A percentile compares a stretch with the other conserved stretches of the same genome.
These are phyloP conservation scores for Pogonomyrmex californicus DNA, from an alignment of 1,140 invertebrate genomes.

Conservation along the genomic window DNA sequence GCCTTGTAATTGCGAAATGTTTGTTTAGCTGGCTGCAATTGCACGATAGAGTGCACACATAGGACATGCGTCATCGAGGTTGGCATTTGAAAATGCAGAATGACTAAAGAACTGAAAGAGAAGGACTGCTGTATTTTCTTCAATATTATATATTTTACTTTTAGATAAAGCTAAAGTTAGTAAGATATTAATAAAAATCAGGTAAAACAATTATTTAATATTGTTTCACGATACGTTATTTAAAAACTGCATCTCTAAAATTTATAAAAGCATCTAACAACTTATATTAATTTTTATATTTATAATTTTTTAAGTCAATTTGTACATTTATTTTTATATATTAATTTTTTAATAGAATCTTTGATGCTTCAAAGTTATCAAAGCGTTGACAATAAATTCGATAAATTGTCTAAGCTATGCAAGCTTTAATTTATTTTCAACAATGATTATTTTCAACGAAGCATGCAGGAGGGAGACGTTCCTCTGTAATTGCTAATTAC, in stretches of 20 bases:
- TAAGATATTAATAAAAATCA: not conserved
- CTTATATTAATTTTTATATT: not conserved
- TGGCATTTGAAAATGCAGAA: slow-evolving; percentile 8
- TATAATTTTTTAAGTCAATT: too few species aligned
- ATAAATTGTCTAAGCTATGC: not conserved
- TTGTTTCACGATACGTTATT: not conserved
- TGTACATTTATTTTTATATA: not conserved
- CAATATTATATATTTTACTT: not conserved
- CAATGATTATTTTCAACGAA: slow-evolving; percentile 7
- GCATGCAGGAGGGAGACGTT: not conserved
- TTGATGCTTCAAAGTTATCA: not conserved
- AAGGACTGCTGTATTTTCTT: not conserved
- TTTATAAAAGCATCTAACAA: not conserved
- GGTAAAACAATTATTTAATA: not conserved
- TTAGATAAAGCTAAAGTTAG: not conserved
- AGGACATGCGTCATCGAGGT: slow-evolving; percentile 15
- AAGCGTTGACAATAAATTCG: not conserved
- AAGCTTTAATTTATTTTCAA: not conserved
- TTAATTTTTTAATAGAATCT: not conserved
- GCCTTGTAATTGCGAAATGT: slow-evolving; percentile 34
- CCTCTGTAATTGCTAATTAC: slow-evolving; percentile 68
- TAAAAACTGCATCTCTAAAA: not conserved
- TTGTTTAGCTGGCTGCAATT: slow-evolving; percentile 39
- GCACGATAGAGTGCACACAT: slow-evolving; percentile 25
- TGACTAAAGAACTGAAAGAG: not conserved